These are phyloP conservation scores for Chlorops oryzae DNA, from an alignment of 1,140 invertebrate species.

Conservation along the genomic window DNA sequence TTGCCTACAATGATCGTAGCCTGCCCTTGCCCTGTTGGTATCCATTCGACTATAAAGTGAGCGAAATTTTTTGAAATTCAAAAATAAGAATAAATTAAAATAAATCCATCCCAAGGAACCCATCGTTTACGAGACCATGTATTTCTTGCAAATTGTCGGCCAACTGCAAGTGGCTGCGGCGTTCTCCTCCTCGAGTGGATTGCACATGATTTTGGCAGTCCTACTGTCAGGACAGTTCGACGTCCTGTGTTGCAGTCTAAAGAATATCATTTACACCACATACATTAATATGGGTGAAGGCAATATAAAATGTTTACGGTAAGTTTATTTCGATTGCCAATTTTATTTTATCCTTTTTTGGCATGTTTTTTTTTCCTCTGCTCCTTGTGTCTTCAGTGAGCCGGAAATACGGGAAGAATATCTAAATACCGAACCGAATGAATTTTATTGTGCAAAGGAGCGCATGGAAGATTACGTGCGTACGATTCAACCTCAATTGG, in stretches of 20 bases:
- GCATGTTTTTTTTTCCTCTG: no score
- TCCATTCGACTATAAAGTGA: constrained; percentile 38
- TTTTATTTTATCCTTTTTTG: no score
- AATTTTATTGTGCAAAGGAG: constrained; percentile 24
- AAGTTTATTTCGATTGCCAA: no score
- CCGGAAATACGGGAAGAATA: constrained; percentile 21
- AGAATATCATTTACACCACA: constrained; percentile 35
- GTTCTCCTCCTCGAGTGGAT: constrained; percentile 31
- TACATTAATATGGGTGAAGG: constrained; percentile 26
- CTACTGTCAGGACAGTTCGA: constrained; percentile 42
- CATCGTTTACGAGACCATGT: constrained; percentile 30
- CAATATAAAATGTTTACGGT: no score
- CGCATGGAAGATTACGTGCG: no score
- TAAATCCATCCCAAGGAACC: constrained; percentile 22
- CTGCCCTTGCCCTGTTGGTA: constrained; percentile 42
- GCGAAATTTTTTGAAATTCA: not conserved
- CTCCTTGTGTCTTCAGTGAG: constrained; percentile 9
- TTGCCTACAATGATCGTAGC: constrained; percentile 30
- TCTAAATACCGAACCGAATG: constrained; percentile 26
- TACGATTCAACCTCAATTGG: no score
- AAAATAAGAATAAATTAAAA: not conserved
- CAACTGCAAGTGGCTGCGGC: constrained; percentile 38
- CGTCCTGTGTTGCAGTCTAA: constrained; percentile 34
- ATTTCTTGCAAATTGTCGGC: constrained; percentile 32
- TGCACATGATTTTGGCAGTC: constrained; percentile 34